Base-by-base conservation (phyloP, 2,113 vertebrate species). In the Corvus cornix region DNA sequence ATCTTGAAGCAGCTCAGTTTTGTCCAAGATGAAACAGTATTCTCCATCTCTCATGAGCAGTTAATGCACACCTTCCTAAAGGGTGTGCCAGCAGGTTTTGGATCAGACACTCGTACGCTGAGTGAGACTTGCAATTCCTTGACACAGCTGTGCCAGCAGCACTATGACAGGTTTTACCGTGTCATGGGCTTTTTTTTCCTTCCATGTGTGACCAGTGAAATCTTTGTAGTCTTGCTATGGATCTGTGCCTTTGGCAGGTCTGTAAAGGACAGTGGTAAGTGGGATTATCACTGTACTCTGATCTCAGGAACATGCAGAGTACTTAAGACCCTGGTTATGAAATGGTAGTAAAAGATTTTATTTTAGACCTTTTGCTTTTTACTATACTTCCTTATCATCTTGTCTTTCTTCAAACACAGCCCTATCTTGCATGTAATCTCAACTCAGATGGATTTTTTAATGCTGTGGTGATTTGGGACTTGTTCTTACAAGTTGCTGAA, bases 321-420 rank as follows among this genome's bases (percentile, higher is more conserved):
- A 46, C 90, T 94, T 93, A 94, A 95, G 63, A 85, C 33, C 11
- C 59, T 46, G 46, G 43, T 89, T 90, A 94, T 95, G 92, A 96
- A 94, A 90, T 56, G 51, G 37, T 69, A 87, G 73, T 95, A 81
- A 88, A 93, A 95, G 46, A 59, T 80, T 94, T 95, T 91, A 96
- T 93, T 96, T 88, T 64, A 92, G 73, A 56, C 95, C 58, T 96
- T 96, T 87, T 80, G 83, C 90, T 93, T 96, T 93, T 85, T 93
- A 74, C 82, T 91, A 5, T 90, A 87, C 91, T 95, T 83, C 66
- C 72, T 87, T 95, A 91, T 90, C 66, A 74, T 95, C 89, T 82
- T 64, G 59, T 63, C 89, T 91, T 84, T 77, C 92, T 87, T 95
- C 73, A 86, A 44, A 72, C 28, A 52, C 52, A 75, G 73, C 37